phyloP scores from a whole-genome alignment of 2,113 vertebrate species.

The Coreoperca whiteheadi region DNA sequence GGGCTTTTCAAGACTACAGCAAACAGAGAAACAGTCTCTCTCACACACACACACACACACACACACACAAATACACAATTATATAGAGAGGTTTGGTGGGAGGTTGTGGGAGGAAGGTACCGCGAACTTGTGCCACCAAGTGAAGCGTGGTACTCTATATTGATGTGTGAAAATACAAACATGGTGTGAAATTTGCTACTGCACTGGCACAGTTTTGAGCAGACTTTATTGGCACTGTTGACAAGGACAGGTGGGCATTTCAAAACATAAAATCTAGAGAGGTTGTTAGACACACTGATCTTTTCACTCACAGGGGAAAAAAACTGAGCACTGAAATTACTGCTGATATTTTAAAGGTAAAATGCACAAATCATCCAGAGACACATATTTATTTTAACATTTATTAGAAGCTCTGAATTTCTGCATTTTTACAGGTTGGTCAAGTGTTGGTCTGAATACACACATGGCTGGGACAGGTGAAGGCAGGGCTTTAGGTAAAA shows the following conservation, averaged over 20 bases:
- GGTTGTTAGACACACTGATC: not conserved
- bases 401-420: not conserved
- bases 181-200: not conserved
- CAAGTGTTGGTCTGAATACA: not conserved
- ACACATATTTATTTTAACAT: not conserved
- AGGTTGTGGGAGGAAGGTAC: slow-evolving; percentile 17
- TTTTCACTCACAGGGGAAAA: slow-evolving; percentile 1
- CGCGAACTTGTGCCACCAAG: slow-evolving; percentile 3
- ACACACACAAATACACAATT: slow-evolving; percentile 11
- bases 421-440: not conserved
- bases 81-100: not conserved
- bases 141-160: not conserved
- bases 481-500: not conserved
- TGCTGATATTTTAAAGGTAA: slow-evolving; percentile 18
- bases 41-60: not conserved
- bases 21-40: not conserved
- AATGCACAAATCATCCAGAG: not conserved
- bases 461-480: not conserved
- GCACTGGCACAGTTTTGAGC: not conserved
- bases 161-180: slow-evolving; percentile 35
- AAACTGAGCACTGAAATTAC: not conserved
- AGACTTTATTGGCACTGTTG: not conserved
- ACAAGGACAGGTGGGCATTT: not conserved
- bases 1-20: not conserved
- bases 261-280: not conserved